Evolutionary conservation across 2,888 invertebrate genomes (phyloP).

Genomic region (Mechanitis mazaeus): DNA sequence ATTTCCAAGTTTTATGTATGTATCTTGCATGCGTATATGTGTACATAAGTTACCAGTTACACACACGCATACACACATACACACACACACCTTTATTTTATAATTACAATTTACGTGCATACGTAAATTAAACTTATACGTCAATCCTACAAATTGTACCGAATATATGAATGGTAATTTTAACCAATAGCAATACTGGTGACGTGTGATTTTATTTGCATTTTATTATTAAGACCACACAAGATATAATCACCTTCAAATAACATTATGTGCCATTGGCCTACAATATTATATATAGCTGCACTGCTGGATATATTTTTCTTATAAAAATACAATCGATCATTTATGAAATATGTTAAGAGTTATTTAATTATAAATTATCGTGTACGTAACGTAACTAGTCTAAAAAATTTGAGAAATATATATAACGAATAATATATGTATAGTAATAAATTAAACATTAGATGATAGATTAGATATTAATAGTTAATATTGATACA

Average conservation of each 20-base stretch:
- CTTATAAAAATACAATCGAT: not conserved
- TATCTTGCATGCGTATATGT: not conserved
- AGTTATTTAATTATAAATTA: too few species aligned
- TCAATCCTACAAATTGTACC: too few species aligned
- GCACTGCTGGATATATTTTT: not conserved
- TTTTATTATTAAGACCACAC: slow-evolving; percentile 37
- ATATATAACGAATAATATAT: not conserved
- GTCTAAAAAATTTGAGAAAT: not conserved
- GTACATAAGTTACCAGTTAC: too few species aligned
- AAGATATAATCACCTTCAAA: slow-evolving; percentile 50
- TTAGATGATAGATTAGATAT: not conserved
- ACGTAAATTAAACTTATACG: too few species aligned
- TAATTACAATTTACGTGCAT: too few species aligned
- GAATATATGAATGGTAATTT: too few species aligned
- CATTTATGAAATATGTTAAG: too few species aligned
- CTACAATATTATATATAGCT: slow-evolving; percentile 8
- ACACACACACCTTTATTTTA: too few species aligned
- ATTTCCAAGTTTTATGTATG: not conserved
- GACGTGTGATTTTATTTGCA: slow-evolving; percentile 17
- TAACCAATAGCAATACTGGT: too few species aligned
- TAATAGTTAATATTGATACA: not conserved
- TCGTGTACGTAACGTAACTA: too few species aligned
- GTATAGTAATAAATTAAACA: not conserved
- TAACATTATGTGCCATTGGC: slow-evolving; percentile 39
- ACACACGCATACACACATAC: too few species aligned